A percentile compares a stretch with the other conserved stretches of the same genome.
Evolutionary conservation across 2,797 vertebrate genomes (phyloP).

Genomic region (Oophaga sylvatica): DNA sequence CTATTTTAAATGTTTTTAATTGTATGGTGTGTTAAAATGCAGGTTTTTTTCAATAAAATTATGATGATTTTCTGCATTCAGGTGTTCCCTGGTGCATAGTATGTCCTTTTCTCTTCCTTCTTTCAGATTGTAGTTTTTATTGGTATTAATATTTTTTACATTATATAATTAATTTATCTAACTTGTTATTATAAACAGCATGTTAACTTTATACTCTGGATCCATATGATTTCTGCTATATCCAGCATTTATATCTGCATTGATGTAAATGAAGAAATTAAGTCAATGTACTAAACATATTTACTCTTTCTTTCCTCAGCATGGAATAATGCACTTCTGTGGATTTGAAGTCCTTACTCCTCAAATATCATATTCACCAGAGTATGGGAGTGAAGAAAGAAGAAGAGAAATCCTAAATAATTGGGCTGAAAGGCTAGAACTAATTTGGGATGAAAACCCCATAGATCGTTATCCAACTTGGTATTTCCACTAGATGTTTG

Average conservation of each 20-base stretch:
- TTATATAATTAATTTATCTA: no score
- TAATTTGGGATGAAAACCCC: slow-evolving; percentile 77
- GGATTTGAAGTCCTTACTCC: slow-evolving; percentile 84
- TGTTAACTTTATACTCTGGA: no score
- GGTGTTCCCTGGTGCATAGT: no score
- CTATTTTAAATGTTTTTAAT: no score
- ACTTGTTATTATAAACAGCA: no score
- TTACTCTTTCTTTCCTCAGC: slow-evolving; percentile 67
- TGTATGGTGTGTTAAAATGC: no score
- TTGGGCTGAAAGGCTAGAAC: slow-evolving; percentile 77
- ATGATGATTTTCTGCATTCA: no score
- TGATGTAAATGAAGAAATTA: background rate
- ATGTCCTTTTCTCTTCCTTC: no score
- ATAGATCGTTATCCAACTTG: slow-evolving; percentile 78
- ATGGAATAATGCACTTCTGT: slow-evolving; percentile 84
- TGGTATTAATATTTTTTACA: no score
- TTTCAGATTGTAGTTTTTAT: no score
- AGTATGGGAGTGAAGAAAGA: slow-evolving; percentile 64
- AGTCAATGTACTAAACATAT: background rate
- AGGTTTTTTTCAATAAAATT: no score
- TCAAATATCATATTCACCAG: slow-evolving; percentile 83
- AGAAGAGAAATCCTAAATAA: slow-evolving; percentile 72
- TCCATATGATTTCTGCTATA: no score
- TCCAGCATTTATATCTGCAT: background rate
- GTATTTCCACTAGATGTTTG: slow-evolving; percentile 72